Evolutionary conservation across 2,888 invertebrate genomes (phyloP).

Genomic region (Panopea generosa): DNA sequence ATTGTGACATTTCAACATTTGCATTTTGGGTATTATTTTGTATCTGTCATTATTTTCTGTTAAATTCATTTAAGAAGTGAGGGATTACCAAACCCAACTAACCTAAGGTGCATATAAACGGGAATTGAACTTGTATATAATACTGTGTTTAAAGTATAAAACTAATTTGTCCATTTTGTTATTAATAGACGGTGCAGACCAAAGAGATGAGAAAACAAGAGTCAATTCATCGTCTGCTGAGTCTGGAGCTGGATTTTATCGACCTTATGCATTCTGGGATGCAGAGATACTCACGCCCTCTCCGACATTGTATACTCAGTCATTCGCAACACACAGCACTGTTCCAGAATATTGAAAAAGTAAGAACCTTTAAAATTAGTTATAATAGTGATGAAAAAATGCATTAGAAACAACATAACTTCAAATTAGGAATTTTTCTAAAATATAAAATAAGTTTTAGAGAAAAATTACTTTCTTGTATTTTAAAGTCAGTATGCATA

Average conservation of each 20-base stretch:
- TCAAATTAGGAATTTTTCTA: neutral
- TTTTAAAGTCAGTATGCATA: no score
- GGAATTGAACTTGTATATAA: no score
- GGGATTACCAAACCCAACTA: no score
- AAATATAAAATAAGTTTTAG: neutral
- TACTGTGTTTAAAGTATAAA: no score
- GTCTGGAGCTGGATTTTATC: constrained; percentile 80
- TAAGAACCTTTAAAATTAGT: constrained; percentile 50
- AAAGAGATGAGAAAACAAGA: constrained; percentile 72
- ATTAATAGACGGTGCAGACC: constrained; percentile 66
- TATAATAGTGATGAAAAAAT: no score
- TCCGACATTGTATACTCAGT: constrained; percentile 80
- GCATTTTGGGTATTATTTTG: no score
- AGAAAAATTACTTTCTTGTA: no score
- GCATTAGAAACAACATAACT: constrained; percentile 9
- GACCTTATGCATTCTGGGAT: constrained; percentile 82
- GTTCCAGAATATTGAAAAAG: constrained; percentile 84
- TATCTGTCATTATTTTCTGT: no score
- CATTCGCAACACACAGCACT: constrained; percentile 79
- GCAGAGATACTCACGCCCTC: constrained; percentile 81
- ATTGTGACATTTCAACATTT: no score
- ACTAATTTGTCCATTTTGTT: no score
- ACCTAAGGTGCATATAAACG: no score
- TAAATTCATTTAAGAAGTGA: no score
- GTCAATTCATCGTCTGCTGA: constrained; percentile 77